Percentiles rank a stretch among this genome's conserved stretches.
Evolutionary conservation across 2,113 vertebrate genomes (phyloP).

Genomic region (Astatotilapia flaviijosephi): DNA sequence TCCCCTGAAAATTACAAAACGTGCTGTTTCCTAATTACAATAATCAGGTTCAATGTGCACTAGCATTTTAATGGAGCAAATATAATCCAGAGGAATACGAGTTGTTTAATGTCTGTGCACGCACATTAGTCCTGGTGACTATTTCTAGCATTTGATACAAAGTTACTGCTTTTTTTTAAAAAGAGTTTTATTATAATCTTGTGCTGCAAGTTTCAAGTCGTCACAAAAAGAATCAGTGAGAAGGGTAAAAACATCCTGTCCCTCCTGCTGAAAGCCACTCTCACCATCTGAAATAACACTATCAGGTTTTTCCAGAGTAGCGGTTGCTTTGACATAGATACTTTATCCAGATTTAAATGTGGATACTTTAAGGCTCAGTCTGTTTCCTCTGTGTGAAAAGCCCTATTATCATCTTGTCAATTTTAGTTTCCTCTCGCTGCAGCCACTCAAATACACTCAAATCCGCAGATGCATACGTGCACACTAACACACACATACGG

Average conservation of each 20-base stretch:
- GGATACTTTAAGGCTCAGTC: slow-evolving; percentile 52
- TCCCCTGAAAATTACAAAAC: not conserved
- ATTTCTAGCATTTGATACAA: not conserved
- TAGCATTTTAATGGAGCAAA: not conserved
- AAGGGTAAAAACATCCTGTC: slow-evolving; percentile 47
- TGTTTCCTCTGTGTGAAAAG: slow-evolving; percentile 59
- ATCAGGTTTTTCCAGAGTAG: slow-evolving; percentile 57
- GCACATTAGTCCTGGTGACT: not conserved
- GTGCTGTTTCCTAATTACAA: not conserved
- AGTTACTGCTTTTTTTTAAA: accelerated
- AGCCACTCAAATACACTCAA: slow-evolving; percentile 16
- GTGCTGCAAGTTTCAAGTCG: slow-evolving; percentile 32
- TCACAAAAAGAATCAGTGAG: slow-evolving; percentile 9
- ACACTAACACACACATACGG: not conserved
- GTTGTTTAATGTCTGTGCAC: not conserved
- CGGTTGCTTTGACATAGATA: slow-evolving; percentile 58
- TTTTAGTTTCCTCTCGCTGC: slow-evolving; percentile 57
- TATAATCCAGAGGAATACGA: not conserved
- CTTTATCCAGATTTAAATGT: slow-evolving; percentile 56
- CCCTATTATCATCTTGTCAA: slow-evolving; percentile 67
- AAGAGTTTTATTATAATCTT: not conserved
- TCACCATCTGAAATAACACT: slow-evolving; percentile 52
- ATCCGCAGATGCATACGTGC: not conserved
- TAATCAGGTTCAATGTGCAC: not conserved
- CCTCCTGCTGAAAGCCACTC: slow-evolving; percentile 30